Evolutionary conservation across 2,113 vertebrate species (phyloP).

Genomic region (Tauraco erythrolophus): DNA sequence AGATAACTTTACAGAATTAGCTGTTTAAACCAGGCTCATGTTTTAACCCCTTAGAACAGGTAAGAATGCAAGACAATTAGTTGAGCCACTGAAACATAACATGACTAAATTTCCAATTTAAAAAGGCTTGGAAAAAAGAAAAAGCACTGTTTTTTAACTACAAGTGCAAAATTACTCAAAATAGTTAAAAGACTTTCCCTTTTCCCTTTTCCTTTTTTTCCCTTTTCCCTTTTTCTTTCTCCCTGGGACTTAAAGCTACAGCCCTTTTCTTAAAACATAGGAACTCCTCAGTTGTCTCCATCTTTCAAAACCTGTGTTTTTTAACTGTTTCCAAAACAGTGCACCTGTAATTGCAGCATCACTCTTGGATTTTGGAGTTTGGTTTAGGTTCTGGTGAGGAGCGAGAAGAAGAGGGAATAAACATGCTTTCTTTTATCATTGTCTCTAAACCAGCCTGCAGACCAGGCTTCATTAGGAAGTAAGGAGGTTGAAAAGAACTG

Average conservation of each 20-base stretch:
- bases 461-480: background rate
- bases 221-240: accelerated
- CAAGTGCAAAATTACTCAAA: background rate
- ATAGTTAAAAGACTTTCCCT: background rate
- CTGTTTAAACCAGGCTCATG: background rate
- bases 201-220: accelerated
- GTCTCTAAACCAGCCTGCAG: background rate
- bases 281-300: background rate
- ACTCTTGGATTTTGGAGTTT: accelerated
- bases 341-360: background rate
- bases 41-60: slow-evolving; percentile 13
- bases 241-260: background rate
- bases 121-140: background rate
- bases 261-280: background rate
- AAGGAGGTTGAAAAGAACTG: slow-evolving; percentile 14
- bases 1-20: background rate
- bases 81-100: background rate
- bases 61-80: background rate
- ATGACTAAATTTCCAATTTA: background rate
- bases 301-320: background rate
- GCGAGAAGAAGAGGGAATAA: background rate
- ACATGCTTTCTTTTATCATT: background rate
- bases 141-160: background rate
- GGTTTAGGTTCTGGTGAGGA: background rate
- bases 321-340: background rate